A percentile compares a stretch with the other conserved stretches of the same genome.
Conservation (phyloP, 2,113 vertebrate genomes). For the Nesogale talazaci region DNA sequence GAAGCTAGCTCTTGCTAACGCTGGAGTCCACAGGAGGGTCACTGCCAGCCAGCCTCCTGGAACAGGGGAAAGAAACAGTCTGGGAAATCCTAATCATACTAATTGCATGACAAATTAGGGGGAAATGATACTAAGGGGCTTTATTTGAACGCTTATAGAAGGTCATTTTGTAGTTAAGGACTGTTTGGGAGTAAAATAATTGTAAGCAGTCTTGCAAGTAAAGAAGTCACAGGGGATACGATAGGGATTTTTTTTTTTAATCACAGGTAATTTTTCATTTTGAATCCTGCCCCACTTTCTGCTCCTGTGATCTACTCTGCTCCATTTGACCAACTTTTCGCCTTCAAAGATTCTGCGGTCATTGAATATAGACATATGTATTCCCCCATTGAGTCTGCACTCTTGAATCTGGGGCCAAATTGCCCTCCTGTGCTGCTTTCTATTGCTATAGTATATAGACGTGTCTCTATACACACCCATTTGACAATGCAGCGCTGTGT, state of each 20-base stretch:
- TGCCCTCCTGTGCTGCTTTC: neutral
- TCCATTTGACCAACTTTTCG: neutral
- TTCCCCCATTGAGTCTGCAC: neutral
- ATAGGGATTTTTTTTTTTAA: fast-evolving
- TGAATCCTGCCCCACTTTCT: constrained; percentile 20
- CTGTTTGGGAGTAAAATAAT: constrained; percentile 48
- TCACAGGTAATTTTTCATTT: neutral
- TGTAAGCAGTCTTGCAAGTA: constrained; percentile 34
- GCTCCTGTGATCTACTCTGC: neutral
- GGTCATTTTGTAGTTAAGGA: constrained; percentile 51
- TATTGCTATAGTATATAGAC: neutral
- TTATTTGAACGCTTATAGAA: constrained; percentile 61
- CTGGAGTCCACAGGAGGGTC: neutral
- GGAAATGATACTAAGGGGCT: constrained; percentile 47
- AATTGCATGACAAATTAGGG: constrained; percentile 65
- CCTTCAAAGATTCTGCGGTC: neutral
- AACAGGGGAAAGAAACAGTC: constrained; percentile 4
- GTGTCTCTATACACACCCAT: neutral
- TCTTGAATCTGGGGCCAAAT: neutral
- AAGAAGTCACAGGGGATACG: neutral
- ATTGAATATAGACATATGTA: neutral
- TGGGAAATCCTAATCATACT: constrained; percentile 34
- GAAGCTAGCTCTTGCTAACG: neutral
- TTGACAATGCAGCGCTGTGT: neutral
- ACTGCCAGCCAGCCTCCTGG: neutral